Evolutionary conservation across 2,797 vertebrate genomes (phyloP), one percentile per base, ranked within the genome.

Genomic region (Mus minutoides): DNA sequence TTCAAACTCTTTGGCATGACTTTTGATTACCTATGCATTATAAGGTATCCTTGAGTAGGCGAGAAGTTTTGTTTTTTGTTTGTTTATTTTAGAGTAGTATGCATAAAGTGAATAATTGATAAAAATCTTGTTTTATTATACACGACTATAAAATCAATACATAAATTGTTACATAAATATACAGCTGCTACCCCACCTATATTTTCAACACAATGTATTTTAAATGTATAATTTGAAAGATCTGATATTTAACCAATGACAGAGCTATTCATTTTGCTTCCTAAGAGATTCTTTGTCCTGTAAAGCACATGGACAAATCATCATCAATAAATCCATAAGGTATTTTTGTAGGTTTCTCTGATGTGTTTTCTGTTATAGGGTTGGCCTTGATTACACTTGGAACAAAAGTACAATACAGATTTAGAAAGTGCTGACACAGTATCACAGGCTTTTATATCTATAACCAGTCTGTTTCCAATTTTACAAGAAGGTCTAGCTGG

Each of bases 341-440:
- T 95, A 21, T 95, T 82, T 97, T 95, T 96, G 80, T 97, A 84
- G 73, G 96, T 93, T 97, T 97, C 96, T n/a, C 58, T 97, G 95
- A 96, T 95, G 82, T 97, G 93, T 97, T 97, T 96, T 94, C 96
- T 95, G 75, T 88, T 87, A 58, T 62, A 89, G 92, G 88, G 93
- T 91, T 97, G 96, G 95, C 97, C 88, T 96, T 97, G 96, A 97
- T 96, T 97, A 96, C 92, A 87, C 83, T 97, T 97, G 92, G 88
- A 97, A 97, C 83, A 96, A 97, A 97, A 97, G 96, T 71, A 93
- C 92, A 93, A 92, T 94, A 94, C 95, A 93, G 93, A 97, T 97
- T 96, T 97, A 97, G 97, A 97, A 97, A 97, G 75, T 97, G 97
- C 97, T 98, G 96, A 98, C 85, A 91, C 58, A 89, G 96, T 89